phyloP scores from a whole-genome alignment of 1,140 invertebrate genomes.

The Drosophila orosa region DNA sequence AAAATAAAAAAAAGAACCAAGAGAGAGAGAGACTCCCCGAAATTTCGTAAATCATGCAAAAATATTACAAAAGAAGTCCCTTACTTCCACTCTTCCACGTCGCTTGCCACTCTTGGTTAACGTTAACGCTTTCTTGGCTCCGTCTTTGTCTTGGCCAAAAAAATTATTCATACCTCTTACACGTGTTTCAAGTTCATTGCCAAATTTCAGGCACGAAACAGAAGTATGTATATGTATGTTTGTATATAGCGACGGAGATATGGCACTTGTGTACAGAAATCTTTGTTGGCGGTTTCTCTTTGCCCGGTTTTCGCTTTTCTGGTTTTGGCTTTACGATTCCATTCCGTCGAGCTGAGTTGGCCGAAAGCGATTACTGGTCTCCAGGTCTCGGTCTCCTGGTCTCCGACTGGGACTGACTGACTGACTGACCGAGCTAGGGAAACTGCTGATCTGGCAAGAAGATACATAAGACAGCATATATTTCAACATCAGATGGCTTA shows the following conservation, averaged over 20 bases:
- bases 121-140: slow-evolving; percentile 13
- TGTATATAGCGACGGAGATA: slow-evolving; percentile 19
- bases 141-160: slow-evolving; percentile 64
- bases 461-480: slow-evolving; percentile 1
- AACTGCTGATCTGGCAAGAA: slow-evolving; percentile 54
- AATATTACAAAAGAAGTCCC: slow-evolving; percentile 55
- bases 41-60: slow-evolving; percentile 66
- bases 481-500: slow-evolving; percentile 24
- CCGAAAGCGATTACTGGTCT: slow-evolving; percentile 27
- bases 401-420: slow-evolving; percentile 48
- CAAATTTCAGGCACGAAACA: slow-evolving; percentile 56
- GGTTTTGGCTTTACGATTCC: slow-evolving; percentile 36
- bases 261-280: slow-evolving; percentile 20
- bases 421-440: slow-evolving; percentile 54
- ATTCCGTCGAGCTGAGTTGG: slow-evolving; percentile 37
- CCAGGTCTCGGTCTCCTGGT: slow-evolving; percentile 16
- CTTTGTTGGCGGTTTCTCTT: slow-evolving; percentile 43
- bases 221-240: neutral
- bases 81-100: neutral
- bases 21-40: slow-evolving; percentile 6
- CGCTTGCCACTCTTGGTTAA: slow-evolving; percentile 1
- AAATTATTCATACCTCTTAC: slow-evolving; percentile 72
- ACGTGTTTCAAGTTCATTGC: slow-evolving; percentile 81
- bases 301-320: slow-evolving; percentile 62
- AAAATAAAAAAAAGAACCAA: slow-evolving; percentile 13